Evolutionary conservation across 2,797 vertebrate species (phyloP), one percentile per base, ranked within the genome.

Genomic region (Silurus aristotelis): DNA sequence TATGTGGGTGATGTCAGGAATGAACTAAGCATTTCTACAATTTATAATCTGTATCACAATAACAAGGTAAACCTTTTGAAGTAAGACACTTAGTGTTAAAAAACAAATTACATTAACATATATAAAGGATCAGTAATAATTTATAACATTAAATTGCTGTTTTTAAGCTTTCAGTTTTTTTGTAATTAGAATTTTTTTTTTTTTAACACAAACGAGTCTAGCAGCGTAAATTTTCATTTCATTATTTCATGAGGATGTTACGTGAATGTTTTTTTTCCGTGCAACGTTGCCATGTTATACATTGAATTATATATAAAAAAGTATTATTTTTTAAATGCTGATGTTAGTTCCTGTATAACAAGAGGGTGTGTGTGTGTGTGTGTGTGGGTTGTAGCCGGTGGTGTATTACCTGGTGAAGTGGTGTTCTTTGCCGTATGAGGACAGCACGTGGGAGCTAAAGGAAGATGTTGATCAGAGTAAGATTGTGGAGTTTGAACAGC

Each of bases 351-450:
- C 2, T 20, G 5, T 78, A 22, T 78, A 15, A 27, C 17, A 22
- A 71, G 4, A 43, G 17, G 1, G 63, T 84, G 20, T 80, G 58
- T 80, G 15, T 90, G 90, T 93, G 61, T 89, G 89, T n/a, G 27
- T 95, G 90, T 92, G 90, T 85, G 88, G 94, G 89, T 92, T 94
- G 87, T 92, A 99, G 97, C 96, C 98, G 93, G 96, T 99, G 94
- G 96, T 99, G 93, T 99, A 99, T 94, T 99, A 99, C 92, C 95
- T 99, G 95, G 97, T 99, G 92, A 99, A 99, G 93, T 99, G 98
- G 98, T 98, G 98, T 92, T 99, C 98, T 0, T 94, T 99, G 93
- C 97, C 98, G 2, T 99, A 99, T 68, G 98, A 99, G 93, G 98
- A 99, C 93, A 99, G 98, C 94, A 99, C 98, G 67, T 99, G 98